phyloP scores from a whole-genome alignment of 2,113 vertebrate species.

The Peromyscus maniculatus region DNA sequence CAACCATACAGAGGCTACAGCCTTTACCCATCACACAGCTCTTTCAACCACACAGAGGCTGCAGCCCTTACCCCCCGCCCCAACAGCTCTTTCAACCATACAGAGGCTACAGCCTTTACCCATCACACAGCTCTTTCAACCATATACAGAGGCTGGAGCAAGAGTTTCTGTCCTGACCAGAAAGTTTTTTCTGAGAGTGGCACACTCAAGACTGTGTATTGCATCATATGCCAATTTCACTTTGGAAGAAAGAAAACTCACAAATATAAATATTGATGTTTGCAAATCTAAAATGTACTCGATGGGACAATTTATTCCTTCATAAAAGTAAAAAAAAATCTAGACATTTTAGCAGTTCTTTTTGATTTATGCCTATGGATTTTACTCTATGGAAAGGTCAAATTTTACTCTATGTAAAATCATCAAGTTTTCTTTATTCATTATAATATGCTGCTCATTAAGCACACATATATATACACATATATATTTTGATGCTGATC shows the following conservation, averaged over 20 bases:
- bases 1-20: no score
- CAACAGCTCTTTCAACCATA: background rate
- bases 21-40: background rate
- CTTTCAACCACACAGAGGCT: background rate
- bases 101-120: background rate
- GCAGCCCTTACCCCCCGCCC: background rate
- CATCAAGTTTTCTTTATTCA: background rate
- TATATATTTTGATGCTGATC: no score
- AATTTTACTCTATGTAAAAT: background rate
- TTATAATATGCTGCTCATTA: background rate
- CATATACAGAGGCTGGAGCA: background rate
- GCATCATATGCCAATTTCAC: background rate
- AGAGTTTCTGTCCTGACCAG: constrained; percentile 32
- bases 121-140: background rate
- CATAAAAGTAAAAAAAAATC: background rate
- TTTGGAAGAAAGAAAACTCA: background rate
- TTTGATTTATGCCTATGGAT: background rate
- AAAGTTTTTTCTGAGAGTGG: constrained; percentile 11
- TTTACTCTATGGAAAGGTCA: background rate
- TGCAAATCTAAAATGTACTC: background rate
- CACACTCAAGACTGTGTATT: background rate
- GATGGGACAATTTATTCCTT: background rate
- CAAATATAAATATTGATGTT: background rate
- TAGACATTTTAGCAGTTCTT: background rate
- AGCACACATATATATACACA: no score